Conservation (phyloP, 1,140 invertebrate genomes). For the Aphaenogaster rudis region DNA sequence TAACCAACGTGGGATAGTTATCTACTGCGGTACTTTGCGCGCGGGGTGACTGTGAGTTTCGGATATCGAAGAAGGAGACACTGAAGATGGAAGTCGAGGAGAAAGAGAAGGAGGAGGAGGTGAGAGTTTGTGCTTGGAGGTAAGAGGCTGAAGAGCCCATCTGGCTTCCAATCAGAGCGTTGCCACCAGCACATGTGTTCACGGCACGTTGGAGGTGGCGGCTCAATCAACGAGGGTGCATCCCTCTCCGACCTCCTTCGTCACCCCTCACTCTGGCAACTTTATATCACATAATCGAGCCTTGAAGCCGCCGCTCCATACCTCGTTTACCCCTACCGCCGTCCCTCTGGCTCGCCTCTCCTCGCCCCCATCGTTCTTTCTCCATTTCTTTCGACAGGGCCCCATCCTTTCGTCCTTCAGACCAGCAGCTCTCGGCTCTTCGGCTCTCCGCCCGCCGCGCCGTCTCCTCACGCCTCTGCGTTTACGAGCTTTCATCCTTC, state of each 20-base stretch:
- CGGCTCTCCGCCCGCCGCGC: not conserved
- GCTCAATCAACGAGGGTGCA: conserved; percentile 81
- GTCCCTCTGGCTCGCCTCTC: conserved; percentile 28
- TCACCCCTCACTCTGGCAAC: conserved; percentile 71
- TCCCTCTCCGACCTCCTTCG: conserved; percentile 70
- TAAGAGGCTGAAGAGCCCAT: conserved; percentile 82
- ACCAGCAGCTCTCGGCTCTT: conserved; percentile 16
- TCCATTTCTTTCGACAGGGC: conserved; percentile 50
- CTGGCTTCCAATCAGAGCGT: conserved; percentile 84
- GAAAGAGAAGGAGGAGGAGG: not conserved
- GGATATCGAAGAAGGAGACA: conserved; percentile 66
- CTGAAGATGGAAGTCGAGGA: conserved; percentile 40
- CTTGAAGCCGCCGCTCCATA: conserved; percentile 60
- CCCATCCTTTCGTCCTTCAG: conserved; percentile 46
- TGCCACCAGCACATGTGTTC: conserved; percentile 84
- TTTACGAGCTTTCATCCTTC: conserved; percentile 58
- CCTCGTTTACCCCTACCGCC: conserved; percentile 40
- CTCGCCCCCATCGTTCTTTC: conserved; percentile 30
- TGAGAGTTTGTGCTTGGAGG: conserved; percentile 68
- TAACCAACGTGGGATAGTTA: conserved; percentile 53
- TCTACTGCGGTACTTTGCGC: conserved; percentile 54
- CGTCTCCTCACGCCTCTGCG: conserved; percentile 32
- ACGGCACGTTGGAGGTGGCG: conserved; percentile 78
- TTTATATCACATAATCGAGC: conserved; percentile 83
- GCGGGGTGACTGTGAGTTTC: conserved; percentile 68